Evolutionary conservation across 2,113 vertebrate genomes (phyloP).

Genomic region (Lepisosteus oculatus): DNA sequence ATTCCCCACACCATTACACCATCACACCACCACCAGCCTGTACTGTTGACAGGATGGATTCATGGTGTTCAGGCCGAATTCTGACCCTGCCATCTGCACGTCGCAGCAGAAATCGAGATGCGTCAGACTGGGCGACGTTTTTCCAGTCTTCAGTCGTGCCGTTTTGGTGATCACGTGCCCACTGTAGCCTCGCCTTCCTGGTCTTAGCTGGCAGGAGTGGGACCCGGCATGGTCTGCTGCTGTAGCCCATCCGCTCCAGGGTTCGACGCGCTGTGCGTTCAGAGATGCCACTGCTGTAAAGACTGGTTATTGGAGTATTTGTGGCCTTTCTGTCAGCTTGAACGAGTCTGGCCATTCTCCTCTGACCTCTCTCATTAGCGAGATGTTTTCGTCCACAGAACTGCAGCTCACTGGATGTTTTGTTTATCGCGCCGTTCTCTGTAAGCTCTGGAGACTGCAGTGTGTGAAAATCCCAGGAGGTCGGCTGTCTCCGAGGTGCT

Average conservation of each 20-base stretch:
- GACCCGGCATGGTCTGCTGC: neutral
- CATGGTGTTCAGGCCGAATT: slow-evolving; percentile 7
- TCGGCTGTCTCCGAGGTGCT: neutral
- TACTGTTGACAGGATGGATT: slow-evolving; percentile 8
- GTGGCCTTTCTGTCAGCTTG: neutral
- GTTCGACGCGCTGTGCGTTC: neutral
- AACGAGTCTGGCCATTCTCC: neutral
- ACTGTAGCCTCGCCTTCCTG: slow-evolving; percentile 1
- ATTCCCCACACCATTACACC: slow-evolving; percentile 5
- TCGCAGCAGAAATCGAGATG: neutral
- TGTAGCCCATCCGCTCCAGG: neutral
- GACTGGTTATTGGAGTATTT: no score
- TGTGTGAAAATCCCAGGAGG: neutral
- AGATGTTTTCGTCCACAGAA: neutral
- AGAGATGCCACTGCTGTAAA: neutral
- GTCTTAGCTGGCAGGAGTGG: neutral
- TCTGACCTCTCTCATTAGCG: slow-evolving; percentile 5
- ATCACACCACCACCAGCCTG: neutral
- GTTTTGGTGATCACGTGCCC: neutral
- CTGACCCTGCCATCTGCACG: slow-evolving; percentile 7
- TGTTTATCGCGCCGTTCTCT: neutral
- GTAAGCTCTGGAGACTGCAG: no score
- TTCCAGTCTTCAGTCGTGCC: neutral
- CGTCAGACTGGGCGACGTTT: neutral
- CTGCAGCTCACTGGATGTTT: slow-evolving; percentile 1